Base-by-base conservation (phyloP, 2,113 vertebrate species). In the Calypte anna region DNA sequence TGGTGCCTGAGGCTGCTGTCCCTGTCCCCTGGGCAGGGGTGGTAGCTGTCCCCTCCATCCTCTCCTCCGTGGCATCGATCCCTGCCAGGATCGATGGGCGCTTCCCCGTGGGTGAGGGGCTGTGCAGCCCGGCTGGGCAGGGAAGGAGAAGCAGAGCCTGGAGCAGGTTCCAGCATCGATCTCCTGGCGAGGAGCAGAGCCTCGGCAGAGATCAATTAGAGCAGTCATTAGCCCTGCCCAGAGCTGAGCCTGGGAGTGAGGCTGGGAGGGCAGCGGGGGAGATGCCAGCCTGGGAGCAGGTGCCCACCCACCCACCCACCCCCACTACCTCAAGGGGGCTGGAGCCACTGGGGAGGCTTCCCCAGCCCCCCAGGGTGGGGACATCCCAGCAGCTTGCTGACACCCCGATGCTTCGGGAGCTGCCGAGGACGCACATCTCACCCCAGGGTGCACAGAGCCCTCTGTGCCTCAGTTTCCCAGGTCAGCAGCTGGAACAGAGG, bases 141-240 rank as follows among this genome's bases (percentile, higher is more conserved):
- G 46, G 14, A 10, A 61, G 70, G 27, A 94, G 91, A 44, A 91
- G 80, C 51, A 80, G 94, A 91, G 93, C 91, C 88, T 94, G 62
- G 86, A 92, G 94, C 66, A 9, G 55, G 84, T 89, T 95, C 94
- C 93, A 30, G 85, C 94, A 96, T 98, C 55, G 92, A 96, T 97
- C 80, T n/a, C 66, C 9, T 10, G 13, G 23, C 18, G 33, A 88
- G 91, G 55, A 73, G 93, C 90, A 59, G 69, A 72, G 46, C 91
- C 86, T 78, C 61, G 53, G 55, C 63, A 86, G 68, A 88, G 95
- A 97, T 96, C 97, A 94, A 91, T 93, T 85, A 97, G 36, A 57
- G 77, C 69, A 6, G 31, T 93, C 91, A 44, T 82, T 82, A 95
- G 90, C 57, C 10, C 1, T 74, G 92, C 70, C 86, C 81, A 48